Evolutionary conservation across 2,797 vertebrate species (phyloP), one percentile per base, ranked within the genome.

Genomic region (Sebastes dallii): DNA sequence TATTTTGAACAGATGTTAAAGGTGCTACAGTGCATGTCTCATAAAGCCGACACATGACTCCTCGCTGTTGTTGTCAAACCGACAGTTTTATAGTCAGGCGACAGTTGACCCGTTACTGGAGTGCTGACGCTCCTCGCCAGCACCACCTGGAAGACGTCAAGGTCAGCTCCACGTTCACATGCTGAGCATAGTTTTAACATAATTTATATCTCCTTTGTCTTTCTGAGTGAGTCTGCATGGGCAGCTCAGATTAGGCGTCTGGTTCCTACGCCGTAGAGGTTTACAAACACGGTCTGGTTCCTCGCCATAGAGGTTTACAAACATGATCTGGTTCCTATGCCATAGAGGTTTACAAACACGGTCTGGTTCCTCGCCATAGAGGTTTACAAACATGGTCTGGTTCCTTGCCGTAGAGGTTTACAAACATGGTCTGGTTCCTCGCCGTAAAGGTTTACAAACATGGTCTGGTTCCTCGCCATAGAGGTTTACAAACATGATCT

Each of bases 1-100:
- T 82, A 72, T 77, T 73, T 81, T 60, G 56, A 20, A 64, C 5
- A 64, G 14, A 6, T 66, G 64, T 66, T 68, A 18, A 46, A 74
- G n/a, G 10, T 56, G 70, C 29, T 24, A 16, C 72, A 12, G 58
- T 16, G 24, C 81, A 4, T 0, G 54, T 73, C 72, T 59, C 67
- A 36, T 87, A 79, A 75, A 84, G 50, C 25, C 4, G 56, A 83
- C 46, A 10, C 60, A 16, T 69, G 66, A 75, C n/a, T 68, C 76
- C 39, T 67, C 27, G 2, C 12, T 24, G 70, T 32, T 16, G 14
- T 22, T 20, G 68, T 78, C 68, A 52, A 18, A 42, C 50, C 9
- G 32, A 18, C 55, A 27, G 75, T 64, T 79, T 81, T 25, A 78
- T 20, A 12, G 68, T 11, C 12, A 25, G n/a, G 13, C 6, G 42